Conservation (phyloP, 1,140 invertebrate species). For the Harlomillsia oculata region DNA sequence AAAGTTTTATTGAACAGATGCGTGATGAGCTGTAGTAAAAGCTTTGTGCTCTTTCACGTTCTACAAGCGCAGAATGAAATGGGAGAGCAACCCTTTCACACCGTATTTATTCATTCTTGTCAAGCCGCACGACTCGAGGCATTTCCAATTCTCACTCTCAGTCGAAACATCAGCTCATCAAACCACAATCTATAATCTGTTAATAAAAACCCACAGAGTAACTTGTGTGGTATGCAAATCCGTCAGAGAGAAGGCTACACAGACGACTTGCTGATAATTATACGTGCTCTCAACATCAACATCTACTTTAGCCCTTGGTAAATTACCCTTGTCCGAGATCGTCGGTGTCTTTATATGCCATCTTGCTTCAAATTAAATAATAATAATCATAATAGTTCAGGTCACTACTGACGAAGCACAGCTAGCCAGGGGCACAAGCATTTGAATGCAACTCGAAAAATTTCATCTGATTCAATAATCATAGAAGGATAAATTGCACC, state of each 20-base stretch:
- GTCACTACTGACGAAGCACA: conserved; percentile 1
- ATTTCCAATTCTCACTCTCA: not conserved
- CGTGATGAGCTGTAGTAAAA: too few relatives aligned
- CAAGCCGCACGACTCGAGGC: not conserved
- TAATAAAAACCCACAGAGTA: conserved; percentile 13
- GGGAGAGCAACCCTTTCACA: too few relatives aligned
- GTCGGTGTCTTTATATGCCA: conserved; percentile 9
- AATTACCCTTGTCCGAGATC: conserved; percentile 8
- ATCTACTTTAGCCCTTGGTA: conserved; percentile 26
- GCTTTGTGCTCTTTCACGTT: too few relatives aligned
- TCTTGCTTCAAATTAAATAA: conserved; percentile 14
- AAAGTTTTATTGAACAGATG: too few relatives aligned
- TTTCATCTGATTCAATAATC: too few relatives aligned
- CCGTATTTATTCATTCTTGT: conserved; percentile 13
- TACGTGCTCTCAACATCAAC: conserved; percentile 24
- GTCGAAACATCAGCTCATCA: not conserved
- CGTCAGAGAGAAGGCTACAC: not conserved
- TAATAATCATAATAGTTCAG: conserved; percentile 17
- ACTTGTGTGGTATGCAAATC: conserved; percentile 29
- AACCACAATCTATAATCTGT: conserved; percentile 1
- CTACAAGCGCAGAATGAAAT: too few relatives aligned
- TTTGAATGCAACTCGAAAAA: too few relatives aligned
- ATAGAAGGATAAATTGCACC: too few relatives aligned
- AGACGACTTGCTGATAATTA: conserved; percentile 8
- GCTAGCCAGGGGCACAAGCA: too few relatives aligned